Percentiles rank a stretch among this genome's conserved stretches.
Conservation (phyloP, 1,140 invertebrate genomes). For the Brachystomella parvula region DNA sequence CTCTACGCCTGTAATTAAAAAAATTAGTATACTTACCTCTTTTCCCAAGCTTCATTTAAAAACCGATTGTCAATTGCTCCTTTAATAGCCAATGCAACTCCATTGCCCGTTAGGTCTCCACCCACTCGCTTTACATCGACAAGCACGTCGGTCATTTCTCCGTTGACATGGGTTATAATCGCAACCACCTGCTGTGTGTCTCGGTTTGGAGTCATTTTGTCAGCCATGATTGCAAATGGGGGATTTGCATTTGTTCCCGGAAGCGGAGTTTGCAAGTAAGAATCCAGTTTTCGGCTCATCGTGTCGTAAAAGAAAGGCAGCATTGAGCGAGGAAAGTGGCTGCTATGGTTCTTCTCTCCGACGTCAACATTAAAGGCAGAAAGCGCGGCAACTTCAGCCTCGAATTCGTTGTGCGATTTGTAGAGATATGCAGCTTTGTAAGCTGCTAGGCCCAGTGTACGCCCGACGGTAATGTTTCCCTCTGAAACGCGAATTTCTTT, state of each 20-base stretch:
- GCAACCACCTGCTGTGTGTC: background rate
- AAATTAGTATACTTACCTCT: no score
- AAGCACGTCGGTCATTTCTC: background rate
- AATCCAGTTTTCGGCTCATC: background rate
- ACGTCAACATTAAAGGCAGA: background rate
- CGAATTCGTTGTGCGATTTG: background rate
- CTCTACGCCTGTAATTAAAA: no score
- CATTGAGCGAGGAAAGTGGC: background rate
- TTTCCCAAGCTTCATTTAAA: no score
- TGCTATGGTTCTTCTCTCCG: constrained; percentile 5
- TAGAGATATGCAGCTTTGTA: background rate
- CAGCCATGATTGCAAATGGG: constrained; percentile 5
- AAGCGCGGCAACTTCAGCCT: background rate
- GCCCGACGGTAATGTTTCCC: background rate
- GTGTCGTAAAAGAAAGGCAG: background rate
- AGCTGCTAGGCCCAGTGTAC: background rate
- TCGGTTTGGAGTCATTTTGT: constrained; percentile 16
- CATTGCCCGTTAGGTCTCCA: no score
- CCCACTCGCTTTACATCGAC: no score
- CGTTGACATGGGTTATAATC: background rate
- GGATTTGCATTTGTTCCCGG: background rate
- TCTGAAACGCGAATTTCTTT: background rate
- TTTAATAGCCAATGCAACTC: no score
- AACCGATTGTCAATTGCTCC: no score
- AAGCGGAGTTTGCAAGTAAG: background rate